Conservation (phyloP, 2,888 invertebrate species). For the Desoria tigrina region DNA sequence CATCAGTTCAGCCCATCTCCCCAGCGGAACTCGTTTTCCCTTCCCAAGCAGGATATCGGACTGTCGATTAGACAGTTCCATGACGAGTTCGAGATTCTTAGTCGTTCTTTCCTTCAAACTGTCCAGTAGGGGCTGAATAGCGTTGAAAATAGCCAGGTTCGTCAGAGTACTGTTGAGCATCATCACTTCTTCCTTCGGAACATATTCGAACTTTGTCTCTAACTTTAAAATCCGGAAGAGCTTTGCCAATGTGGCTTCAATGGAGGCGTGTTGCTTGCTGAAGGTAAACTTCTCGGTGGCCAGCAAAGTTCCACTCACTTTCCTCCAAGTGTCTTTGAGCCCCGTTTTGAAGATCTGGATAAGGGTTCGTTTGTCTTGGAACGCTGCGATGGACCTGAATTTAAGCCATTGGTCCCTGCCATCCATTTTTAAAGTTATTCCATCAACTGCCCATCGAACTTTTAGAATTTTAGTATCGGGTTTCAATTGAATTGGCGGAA, state of each 20-base stretch:
- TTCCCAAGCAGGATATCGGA: neutral
- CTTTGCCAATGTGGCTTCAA: neutral
- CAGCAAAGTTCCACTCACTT: neutral
- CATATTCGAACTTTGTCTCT: neutral
- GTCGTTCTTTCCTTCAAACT: neutral
- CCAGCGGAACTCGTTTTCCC: neutral
- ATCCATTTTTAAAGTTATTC: neutral
- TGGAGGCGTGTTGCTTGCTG: neutral
- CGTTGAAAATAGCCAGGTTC: neutral
- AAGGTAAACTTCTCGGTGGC: neutral
- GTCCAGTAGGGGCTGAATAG: neutral
- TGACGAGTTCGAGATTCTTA: neutral
- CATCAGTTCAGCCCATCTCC: neutral
- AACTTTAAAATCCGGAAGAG: neutral
- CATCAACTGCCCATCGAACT: neutral
- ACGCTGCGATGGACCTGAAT: neutral
- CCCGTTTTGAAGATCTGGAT: neutral
- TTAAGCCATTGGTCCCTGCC: neutral
- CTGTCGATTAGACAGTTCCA: neutral
- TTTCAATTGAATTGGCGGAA: slow-evolving; percentile 1
- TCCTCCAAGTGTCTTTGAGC: neutral
- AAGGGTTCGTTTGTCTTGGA: neutral
- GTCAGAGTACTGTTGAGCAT: neutral
- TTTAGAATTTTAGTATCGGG: neutral
- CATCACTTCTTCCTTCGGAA: neutral